These are phyloP conservation scores for Lordiphosa clarofinis DNA, from an alignment of 1,140 invertebrate species.

Conservation along the genomic window DNA sequence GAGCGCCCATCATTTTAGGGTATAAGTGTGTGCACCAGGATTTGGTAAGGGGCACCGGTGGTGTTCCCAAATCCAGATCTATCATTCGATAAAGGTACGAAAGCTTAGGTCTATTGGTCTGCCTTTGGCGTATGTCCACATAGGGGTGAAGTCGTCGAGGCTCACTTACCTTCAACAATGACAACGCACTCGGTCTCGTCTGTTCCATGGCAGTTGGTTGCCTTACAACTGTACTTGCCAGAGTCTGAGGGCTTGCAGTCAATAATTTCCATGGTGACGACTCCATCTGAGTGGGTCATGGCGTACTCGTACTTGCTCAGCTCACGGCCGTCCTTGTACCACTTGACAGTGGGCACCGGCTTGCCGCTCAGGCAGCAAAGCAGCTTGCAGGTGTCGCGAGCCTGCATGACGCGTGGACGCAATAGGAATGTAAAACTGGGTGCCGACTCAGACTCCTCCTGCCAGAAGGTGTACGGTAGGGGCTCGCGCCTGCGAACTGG, in stretches of 20 bases:
- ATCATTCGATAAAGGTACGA: no score
- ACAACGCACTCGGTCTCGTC: constrained; percentile 97
- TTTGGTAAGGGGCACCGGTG: no score
- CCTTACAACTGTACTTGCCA: constrained; percentile 96
- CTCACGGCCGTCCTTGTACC: constrained; percentile 97
- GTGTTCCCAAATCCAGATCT: no score
- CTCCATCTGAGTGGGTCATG: constrained; percentile 94
- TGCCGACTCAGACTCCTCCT: constrained; percentile 92
- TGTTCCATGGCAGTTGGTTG: constrained; percentile 93
- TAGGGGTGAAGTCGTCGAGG: not conserved
- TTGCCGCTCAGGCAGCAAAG: constrained; percentile 97
- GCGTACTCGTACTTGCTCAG: constrained; percentile 94
- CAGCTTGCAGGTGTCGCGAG: constrained; percentile 96
- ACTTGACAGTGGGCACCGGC: constrained; percentile 93
- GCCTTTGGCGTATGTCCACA: not conserved
- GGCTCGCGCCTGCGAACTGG: constrained; percentile 88
- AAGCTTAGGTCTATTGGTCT: no score
- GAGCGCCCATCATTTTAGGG: no score
- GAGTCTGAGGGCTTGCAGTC: constrained; percentile 96
- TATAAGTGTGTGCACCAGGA: no score
- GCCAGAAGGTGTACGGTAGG: constrained; percentile 88
- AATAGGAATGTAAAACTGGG: constrained; percentile 98
- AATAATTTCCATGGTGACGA: constrained; percentile 97
- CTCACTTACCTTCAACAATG: constrained; percentile 93
- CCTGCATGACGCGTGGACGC: constrained; percentile 98